Evolutionary conservation across 1,140 invertebrate genomes (phyloP).

Genomic region (Coptotermes formosanus): DNA sequence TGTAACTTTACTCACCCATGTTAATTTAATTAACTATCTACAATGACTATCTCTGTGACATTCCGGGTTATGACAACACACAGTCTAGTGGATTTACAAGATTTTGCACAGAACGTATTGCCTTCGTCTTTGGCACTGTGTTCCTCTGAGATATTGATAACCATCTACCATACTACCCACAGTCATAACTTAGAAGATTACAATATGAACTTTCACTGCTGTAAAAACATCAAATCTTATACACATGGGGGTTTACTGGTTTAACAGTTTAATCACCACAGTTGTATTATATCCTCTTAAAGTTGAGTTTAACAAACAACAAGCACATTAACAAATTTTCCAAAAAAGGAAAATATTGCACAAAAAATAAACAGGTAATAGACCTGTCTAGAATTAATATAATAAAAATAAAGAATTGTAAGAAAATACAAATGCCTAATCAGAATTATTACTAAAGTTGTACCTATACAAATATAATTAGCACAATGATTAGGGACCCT

Average conservation of each 20-base stretch:
- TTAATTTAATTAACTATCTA: too few relatives aligned
- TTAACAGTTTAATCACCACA: background rate
- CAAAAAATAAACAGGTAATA: conserved; percentile 2
- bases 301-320: background rate
- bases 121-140: background rate
- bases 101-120: too few relatives aligned
- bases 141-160: too few relatives aligned
- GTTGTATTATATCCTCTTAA: background rate
- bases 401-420: background rate
- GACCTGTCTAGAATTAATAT: background rate
- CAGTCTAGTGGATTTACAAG: too few relatives aligned
- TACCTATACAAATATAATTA: background rate
- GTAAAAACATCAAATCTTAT: background rate
- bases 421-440: conserved; percentile 10
- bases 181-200: background rate
- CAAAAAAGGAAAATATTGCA: background rate
- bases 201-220: background rate
- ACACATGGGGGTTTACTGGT: background rate
- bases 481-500: background rate
- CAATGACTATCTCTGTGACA: too few relatives aligned
- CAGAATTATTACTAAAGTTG: background rate
- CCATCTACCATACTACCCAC: too few relatives aligned
- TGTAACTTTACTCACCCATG: too few relatives aligned
- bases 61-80: too few relatives aligned
- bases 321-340: background rate